Evolutionary conservation across 1,140 invertebrate genomes (phyloP).

Genomic region (Formica selysi): DNA sequence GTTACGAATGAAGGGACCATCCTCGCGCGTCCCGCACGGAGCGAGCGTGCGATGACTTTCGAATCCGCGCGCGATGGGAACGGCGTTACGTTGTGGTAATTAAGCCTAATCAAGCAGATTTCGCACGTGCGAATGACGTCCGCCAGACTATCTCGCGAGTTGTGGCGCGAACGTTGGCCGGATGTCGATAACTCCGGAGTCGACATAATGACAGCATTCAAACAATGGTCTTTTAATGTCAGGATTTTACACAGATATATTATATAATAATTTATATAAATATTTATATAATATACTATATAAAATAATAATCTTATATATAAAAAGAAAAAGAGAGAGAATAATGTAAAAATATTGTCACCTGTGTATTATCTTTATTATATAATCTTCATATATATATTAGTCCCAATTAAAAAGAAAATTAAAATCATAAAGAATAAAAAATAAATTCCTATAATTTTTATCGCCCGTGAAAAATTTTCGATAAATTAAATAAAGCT

Average conservation of each 20-base stretch:
- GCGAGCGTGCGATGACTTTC: constrained; percentile 50
- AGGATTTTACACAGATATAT: not conserved
- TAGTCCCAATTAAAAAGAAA: not conserved
- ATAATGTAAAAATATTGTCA: not conserved
- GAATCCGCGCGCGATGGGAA: constrained; percentile 46
- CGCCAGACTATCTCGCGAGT: constrained; percentile 26
- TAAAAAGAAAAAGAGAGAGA: not conserved
- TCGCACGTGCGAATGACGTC: constrained; percentile 39
- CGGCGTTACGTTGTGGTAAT: constrained; percentile 29
- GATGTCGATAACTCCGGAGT: constrained; percentile 44
- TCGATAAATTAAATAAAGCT: not conserved
- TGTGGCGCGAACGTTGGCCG: constrained; percentile 18
- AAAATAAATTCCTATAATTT: not conserved
- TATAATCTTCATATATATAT: not conserved
- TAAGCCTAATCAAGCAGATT: constrained; percentile 43
- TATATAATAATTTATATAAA: too few relatives aligned
- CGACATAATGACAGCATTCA: not conserved
- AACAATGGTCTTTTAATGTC: constrained; percentile 41
- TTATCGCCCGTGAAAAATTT: too few relatives aligned
- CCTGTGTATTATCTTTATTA: not conserved
- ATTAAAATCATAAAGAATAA: not conserved
- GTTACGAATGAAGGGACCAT: not conserved
- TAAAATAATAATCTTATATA: not conserved
- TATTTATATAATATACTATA: not conserved
- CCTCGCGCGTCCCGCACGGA: not conserved